Base-by-base conservation (phyloP, 2,888 invertebrate genomes). In the Chalcis sispes region DNA sequence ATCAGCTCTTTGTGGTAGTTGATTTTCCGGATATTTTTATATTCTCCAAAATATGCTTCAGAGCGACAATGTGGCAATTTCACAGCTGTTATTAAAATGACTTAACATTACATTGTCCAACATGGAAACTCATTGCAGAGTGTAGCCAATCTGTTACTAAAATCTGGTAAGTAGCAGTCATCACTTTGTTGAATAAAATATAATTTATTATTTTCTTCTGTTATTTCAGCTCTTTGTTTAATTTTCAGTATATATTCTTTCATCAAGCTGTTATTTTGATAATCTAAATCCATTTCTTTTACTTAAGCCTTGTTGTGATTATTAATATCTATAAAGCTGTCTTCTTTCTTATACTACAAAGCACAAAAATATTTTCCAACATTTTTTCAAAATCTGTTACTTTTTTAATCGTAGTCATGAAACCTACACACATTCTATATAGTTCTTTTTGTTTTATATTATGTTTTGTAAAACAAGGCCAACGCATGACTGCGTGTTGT, bases 51-150 rank as follows among this genome's bases (percentile, higher is more conserved):
- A 18, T 62, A 46, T n/a, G 46, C 27, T 46, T 62, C 46, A 13
- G 61, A 62, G 2, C 61, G 10, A 2, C 13, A 23, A 59, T 20
- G 42, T 20, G 18, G 59, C 10, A 23, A 59, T 15, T 10, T 2
- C 0, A 32, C 23, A 1, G n/a, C 10, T 7, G 15, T 59, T 59
- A 18, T 59, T 36, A 25, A 59, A 59, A 59, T 59, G 40, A 13
- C 23, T 32, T 1, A 40, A 10, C 23, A 36, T 59, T 3, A 42
- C 15, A 58, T 61, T 61, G 42, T 61, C 25, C 46, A 46, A 23
- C 42, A 46, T 13, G 62, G 62, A 40, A 74, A 79, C 5, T 71
- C 62, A 1, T 5, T 15, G 4, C 36, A 54, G 5, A 71, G 40
- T 13, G n/a, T 13, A 18, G 8, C 15, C n/a, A 71, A 54, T 20